Evolutionary conservation across 2,113 vertebrate genomes (phyloP).

Genomic region (Apteryx mantelli): DNA sequence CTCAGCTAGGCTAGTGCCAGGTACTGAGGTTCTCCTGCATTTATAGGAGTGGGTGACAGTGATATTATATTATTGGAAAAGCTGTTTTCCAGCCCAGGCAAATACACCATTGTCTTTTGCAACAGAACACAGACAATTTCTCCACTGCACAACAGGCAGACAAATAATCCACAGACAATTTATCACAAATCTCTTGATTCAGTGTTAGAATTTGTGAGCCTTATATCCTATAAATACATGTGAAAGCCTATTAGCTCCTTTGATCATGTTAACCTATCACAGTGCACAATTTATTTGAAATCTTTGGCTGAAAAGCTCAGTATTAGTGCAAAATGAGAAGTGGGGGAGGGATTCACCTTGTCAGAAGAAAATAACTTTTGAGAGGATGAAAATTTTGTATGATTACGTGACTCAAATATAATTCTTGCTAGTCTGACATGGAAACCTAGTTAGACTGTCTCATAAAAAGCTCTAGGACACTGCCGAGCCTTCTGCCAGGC

Average conservation of each 20-base stretch:
- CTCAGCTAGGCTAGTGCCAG: rapidly evolving
- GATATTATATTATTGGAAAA: not conserved
- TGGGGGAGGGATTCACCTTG: conserved; percentile 32
- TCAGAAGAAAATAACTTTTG: not conserved
- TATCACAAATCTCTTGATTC: conserved; percentile 29
- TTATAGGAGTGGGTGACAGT: not conserved
- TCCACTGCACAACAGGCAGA: not conserved
- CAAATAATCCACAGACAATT: not conserved
- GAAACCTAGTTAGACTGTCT: not conserved
- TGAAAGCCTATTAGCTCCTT: conserved; percentile 48
- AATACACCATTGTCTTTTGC: not conserved
- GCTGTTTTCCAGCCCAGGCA: not conserved
- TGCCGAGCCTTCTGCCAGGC: not conserved
- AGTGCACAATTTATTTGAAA: conserved; percentile 44
- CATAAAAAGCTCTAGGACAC: not conserved
- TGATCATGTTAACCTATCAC: conserved; percentile 42
- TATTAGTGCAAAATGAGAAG: not conserved
- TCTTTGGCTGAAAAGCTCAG: conserved; percentile 47
- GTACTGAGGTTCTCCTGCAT: not conserved
- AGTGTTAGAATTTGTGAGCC: not conserved
- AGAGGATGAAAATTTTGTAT: not conserved
- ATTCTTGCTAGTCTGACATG: not conserved
- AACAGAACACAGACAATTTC: not conserved
- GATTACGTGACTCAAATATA: not conserved
- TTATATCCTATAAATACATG: conserved; percentile 4